Evolutionary conservation across 2,888 invertebrate genomes (phyloP).

Genomic region (Lycocerus yunnanus): DNA sequence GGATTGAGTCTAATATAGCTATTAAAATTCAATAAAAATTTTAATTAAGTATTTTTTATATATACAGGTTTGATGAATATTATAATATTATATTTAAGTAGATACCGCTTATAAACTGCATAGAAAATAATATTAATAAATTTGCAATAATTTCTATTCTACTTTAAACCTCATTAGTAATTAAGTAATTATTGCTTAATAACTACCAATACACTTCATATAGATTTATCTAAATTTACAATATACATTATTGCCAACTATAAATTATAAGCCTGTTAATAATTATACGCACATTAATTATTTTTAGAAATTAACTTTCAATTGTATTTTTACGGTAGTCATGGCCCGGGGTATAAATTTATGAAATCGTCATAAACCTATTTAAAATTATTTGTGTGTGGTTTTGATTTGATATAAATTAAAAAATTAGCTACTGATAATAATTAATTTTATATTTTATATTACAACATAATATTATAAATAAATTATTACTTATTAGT

Average conservation of each 20-base stretch:
- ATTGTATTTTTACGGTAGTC: slow-evolving; percentile 19
- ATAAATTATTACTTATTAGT: background rate
- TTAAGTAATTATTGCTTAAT: background rate
- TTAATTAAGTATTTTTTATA: background rate
- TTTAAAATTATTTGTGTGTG: background rate
- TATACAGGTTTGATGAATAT: background rate
- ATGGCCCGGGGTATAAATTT: background rate
- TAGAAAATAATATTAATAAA: background rate
- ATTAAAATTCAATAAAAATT: background rate
- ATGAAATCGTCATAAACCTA: background rate
- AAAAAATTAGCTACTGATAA: background rate
- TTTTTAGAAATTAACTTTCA: slow-evolving; percentile 16
- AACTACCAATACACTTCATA: background rate
- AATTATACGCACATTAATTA: slow-evolving; percentile 14
- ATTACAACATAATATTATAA: background rate
- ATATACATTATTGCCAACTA: background rate
- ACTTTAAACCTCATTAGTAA: background rate
- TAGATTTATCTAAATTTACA: background rate
- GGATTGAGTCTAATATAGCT: no score
- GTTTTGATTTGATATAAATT: background rate
- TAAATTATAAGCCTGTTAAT: background rate
- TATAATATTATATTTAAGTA: background rate
- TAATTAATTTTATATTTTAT: background rate
- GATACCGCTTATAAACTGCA: background rate
- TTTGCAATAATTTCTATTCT: background rate